phyloP scores from a whole-genome alignment of 2,888 invertebrate genomes.

The Hyppa rectilinea region DNA sequence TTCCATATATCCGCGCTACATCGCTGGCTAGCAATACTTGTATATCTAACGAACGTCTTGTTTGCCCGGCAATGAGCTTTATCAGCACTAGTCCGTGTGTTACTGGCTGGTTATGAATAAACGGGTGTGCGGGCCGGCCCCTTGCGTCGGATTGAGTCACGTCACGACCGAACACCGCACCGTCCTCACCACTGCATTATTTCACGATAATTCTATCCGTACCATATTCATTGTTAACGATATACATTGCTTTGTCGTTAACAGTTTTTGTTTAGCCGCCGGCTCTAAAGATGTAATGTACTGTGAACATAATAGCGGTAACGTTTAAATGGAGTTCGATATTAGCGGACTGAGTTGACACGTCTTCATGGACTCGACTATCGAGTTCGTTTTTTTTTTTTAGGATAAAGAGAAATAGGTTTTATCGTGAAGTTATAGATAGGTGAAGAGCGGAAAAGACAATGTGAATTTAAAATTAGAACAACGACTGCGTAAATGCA shows the following conservation, averaged over 20 bases:
- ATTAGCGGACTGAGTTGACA: slow-evolving; percentile 53
- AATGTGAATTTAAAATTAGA: slow-evolving; percentile 33
- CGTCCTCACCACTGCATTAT: slow-evolving; percentile 74
- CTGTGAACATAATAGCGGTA: slow-evolving; percentile 19
- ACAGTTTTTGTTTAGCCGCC: slow-evolving; percentile 21
- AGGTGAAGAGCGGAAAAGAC: slow-evolving; percentile 13
- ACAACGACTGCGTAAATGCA: slow-evolving; percentile 21
- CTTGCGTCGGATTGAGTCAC: slow-evolving; percentile 83
- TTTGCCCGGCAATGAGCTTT: slow-evolving; percentile 66
- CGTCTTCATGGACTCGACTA: slow-evolving; percentile 55
- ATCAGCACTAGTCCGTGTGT: slow-evolving; percentile 49
- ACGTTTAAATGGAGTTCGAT: slow-evolving; percentile 27
- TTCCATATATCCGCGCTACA: slow-evolving; percentile 54
- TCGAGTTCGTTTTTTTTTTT: slow-evolving; percentile 57
- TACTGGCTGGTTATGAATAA: slow-evolving; percentile 66
- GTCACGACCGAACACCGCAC: slow-evolving; percentile 82
- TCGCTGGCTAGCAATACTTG: slow-evolving; percentile 26
- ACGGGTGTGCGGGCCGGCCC: slow-evolving; percentile 78
- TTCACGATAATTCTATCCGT: slow-evolving; percentile 69
- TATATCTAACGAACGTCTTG: slow-evolving; percentile 43
- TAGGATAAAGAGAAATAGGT: slow-evolving; percentile 21
- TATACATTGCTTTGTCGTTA: slow-evolving; percentile 72
- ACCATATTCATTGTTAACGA: slow-evolving; percentile 62
- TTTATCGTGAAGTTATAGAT: slow-evolving; percentile 41
- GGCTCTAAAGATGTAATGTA: slow-evolving; percentile 49